These are phyloP conservation scores for Harlomillsia oculata DNA, from an alignment of 1,140 invertebrate genomes.

Conservation along the genomic window DNA sequence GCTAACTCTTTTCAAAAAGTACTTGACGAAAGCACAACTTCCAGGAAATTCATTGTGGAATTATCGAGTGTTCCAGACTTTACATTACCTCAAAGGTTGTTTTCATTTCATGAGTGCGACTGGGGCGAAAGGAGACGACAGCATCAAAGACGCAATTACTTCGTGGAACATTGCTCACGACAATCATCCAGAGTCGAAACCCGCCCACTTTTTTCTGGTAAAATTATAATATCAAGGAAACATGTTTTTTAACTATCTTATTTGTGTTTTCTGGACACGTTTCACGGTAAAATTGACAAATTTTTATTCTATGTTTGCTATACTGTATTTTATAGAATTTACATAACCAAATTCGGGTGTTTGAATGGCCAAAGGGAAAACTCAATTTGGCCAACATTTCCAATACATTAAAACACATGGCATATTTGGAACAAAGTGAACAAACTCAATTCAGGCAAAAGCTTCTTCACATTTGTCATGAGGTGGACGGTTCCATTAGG, in stretches of 20 bases:
- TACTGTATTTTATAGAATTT: conserved; percentile 4
- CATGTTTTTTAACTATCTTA: not conserved
- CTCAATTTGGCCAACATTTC: conserved; percentile 12
- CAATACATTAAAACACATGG: conserved; percentile 9
- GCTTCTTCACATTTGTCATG: conserved; percentile 15
- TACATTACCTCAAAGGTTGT: conserved; percentile 17
- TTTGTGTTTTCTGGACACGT: not conserved
- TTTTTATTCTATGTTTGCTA: not conserved
- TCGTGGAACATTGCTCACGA: conserved; percentile 22
- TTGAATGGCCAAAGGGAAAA: conserved; percentile 10
- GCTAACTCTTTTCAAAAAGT: not conserved
- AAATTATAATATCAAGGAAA: not conserved
- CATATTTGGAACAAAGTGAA: conserved; percentile 8
- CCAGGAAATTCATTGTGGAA: conserved; percentile 11
- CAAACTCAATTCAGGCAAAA: conserved; percentile 15
- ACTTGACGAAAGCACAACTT: not conserved
- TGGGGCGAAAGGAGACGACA: too few relatives aligned
- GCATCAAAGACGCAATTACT: conserved; percentile 15
- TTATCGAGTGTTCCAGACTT: conserved; percentile 1
- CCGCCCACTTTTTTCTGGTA: conserved; percentile 12
- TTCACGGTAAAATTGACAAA: not conserved
- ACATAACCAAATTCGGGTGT: conserved; percentile 1
- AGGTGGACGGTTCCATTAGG: conserved; percentile 15
- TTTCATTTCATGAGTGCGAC: conserved; percentile 22
- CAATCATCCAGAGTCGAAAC: conserved; percentile 6